These are phyloP conservation scores for Tauraco hartlaubi DNA, from an alignment of 2,797 vertebrate species.

Conservation along the genomic window DNA sequence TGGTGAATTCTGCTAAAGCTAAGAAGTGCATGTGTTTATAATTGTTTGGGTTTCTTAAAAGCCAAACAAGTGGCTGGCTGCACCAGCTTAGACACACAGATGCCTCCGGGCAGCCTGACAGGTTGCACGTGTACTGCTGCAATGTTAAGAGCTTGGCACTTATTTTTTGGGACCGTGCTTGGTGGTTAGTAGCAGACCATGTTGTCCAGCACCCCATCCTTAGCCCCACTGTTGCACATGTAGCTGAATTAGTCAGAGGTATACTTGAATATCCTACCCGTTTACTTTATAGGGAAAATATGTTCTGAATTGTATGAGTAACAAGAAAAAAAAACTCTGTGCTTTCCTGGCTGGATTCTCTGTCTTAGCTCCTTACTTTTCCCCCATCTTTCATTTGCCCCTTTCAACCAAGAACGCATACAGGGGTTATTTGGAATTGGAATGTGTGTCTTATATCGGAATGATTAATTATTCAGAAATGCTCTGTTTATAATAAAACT, in stretches of 20 bases:
- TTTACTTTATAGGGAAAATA: conserved; percentile 40
- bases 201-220: not conserved
- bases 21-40: not conserved
- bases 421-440: conserved; percentile 14
- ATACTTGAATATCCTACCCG: not conserved
- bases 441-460: not conserved
- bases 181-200: not conserved
- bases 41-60: not conserved
- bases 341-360: conserved; percentile 16
- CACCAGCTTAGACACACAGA: not conserved
- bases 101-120: not conserved
- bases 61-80: not conserved
- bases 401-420: conserved; percentile 6
- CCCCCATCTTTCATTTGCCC: conserved; percentile 3
- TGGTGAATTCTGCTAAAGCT: not conserved
- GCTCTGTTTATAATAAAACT: conserved; percentile 54
- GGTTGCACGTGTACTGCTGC: not conserved
- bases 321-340: not conserved
- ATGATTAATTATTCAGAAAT: conserved; percentile 64
- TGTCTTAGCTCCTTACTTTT: not conserved
- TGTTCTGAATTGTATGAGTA: conserved; percentile 11
- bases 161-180: not conserved
- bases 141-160: not conserved
- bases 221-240: not conserved
- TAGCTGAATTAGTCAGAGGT: not conserved